Evolutionary conservation across 1,140 invertebrate genomes (phyloP), one percentile per base, ranked within the genome.

Genomic region (Drosophila ambigua): DNA sequence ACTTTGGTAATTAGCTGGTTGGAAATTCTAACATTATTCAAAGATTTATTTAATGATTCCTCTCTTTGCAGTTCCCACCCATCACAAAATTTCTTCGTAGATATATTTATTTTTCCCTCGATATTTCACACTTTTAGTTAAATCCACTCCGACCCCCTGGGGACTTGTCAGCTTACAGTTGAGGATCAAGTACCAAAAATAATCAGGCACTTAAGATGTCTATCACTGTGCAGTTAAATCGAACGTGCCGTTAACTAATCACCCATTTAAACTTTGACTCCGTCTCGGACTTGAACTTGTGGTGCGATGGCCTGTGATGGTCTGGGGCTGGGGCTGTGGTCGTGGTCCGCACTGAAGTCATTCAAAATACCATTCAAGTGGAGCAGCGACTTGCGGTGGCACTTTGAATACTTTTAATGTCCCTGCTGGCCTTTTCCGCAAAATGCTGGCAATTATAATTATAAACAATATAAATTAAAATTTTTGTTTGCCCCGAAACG

Each of bases 391-490:
- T 11, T 49, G 48, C 45, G 52, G 52, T 67, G 65, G 59, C 35
- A 51, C 35, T 62, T 67, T 65, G 41, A 53, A 58, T 74, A 65
- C 46, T 84, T 77, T 88, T 87, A 82, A 87, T 87, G 82, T 69
- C 39, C 52, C 45, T 24, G 35, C 66, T 87, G 82, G 76, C 82
- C 82, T 87, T 88, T 87, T 75, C 51, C 72, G 50, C 58, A 75
- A 74, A 60, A 81, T 31, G 65, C 55, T 81, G 62, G 52, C 64
- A 88, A 88, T 88, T 79, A 87, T 87, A 87, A 88, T 87, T 87
- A 79, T 76, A 87, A 87, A 65, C 74, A 76, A 82, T 79, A 82
- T 76, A 88, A 73, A 72, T 65, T 75, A 78, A 75, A 75, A 87
- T 74, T 87, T 84, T 77, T 64, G 35, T 60, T 80, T 69, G 49